Base-by-base conservation (phyloP, 2,113 vertebrate species). In the Sapayoa aenigma region DNA sequence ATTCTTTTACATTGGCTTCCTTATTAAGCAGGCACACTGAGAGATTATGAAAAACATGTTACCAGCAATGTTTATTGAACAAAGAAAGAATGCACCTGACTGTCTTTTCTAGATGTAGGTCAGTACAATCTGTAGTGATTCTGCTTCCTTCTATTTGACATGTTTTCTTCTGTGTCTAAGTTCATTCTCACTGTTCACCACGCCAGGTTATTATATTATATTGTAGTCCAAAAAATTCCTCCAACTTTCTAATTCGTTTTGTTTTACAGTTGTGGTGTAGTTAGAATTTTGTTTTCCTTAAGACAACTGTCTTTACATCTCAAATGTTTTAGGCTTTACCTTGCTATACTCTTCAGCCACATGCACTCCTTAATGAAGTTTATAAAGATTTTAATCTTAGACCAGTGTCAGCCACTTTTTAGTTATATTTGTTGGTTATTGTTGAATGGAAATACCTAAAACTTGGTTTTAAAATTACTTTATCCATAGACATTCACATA, bases 301-400 rank as follows among this genome's bases (percentile, higher is more conserved):
- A 67, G 47, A 71, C 42, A 83, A 31, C 12, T 71, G 22, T 81
- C 14, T 82, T 87, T 94, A n/a, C 14, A 28, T 84, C 50, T 87
- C 63, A 52, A 33, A 35, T 84, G 24, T 80, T 94, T 80, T 82
- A 58, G 74, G 28, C n/a, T 89, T 85, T 47, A 46, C 19, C 30
- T 42, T 91, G 23, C 21, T 68, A 16, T 68, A 16, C 16, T 67
- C 30, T 90, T 93, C 25, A 76, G 33, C n/a, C 63, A 80, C 21
- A 16, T n/a, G 7, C 19, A 27, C 49, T 90, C 11, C 44, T 52
- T 86, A 77, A 60, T 87, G 63, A 93, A 93, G 58, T 72, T 96
- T 95, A 79, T 95, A 90, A 79, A 41, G 65, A 31, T 67, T 89
- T 92, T 93, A 81, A 77, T 96, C 33, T 23, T 80, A 91, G 78